Evolutionary conservation across 1,140 invertebrate species (phyloP).

Genomic region (Aphidius gifuensis): DNA sequence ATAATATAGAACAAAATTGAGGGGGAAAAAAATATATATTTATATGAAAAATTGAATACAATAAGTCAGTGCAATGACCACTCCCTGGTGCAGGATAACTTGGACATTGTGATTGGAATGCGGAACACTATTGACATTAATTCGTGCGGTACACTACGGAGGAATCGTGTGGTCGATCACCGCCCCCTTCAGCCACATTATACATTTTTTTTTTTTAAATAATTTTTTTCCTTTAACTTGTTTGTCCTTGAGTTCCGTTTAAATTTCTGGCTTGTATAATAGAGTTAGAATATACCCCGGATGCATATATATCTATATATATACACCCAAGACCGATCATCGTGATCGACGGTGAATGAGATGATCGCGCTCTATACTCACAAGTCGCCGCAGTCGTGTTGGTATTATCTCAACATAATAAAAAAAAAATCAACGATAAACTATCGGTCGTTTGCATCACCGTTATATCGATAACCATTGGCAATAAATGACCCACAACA

Average conservation of each 20-base stretch:
- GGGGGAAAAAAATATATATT: background rate
- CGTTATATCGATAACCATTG: background rate
- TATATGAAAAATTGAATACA: conserved; percentile 8
- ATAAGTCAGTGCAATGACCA: conserved; percentile 9
- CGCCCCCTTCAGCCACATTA: conserved; percentile 8
- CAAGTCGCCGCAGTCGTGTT: background rate
- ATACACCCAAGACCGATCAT: background rate
- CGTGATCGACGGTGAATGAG: conserved; percentile 10
- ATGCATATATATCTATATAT: no score
- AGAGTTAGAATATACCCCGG: no score
- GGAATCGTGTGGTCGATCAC: conserved; percentile 25
- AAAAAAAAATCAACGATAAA: background rate
- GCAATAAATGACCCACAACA: no score
- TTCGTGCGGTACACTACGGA: conserved; percentile 27
- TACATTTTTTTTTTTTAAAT: background rate
- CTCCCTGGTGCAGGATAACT: conserved; percentile 1
- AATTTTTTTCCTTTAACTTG: background rate
- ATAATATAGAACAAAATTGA: conserved; percentile 1
- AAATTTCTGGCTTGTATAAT: no score
- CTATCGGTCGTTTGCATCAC: conserved; percentile 2
- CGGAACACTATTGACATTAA: conserved; percentile 37
- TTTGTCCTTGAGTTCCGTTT: no score
- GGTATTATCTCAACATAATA: background rate
- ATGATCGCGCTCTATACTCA: background rate
- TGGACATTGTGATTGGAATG: conserved; percentile 27